Conservation (phyloP, 2,888 invertebrate species). For the Drosophila affinis region DNA sequence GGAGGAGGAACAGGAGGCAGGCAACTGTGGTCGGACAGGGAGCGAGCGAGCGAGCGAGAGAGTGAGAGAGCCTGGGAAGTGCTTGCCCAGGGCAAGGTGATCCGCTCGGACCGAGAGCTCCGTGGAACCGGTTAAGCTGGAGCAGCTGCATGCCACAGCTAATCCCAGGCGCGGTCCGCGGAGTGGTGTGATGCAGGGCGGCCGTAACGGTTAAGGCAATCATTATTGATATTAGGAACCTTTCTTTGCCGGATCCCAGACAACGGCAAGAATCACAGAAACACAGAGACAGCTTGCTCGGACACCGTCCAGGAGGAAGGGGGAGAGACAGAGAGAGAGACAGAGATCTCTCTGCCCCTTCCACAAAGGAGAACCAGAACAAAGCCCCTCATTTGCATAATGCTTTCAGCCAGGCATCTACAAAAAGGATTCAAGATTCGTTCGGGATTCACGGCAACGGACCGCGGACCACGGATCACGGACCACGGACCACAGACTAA, state of each 20-base stretch:
- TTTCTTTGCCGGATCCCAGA: constrained; percentile 16
- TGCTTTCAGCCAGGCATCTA: constrained; percentile 69
- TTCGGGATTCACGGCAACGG: constrained; percentile 63
- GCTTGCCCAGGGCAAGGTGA: constrained; percentile 57
- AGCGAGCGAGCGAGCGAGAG: too few relatives aligned
- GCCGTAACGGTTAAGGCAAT: constrained; percentile 46
- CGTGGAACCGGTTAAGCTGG: constrained; percentile 50
- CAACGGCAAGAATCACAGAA: constrained; percentile 17
- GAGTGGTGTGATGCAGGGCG: constrained; percentile 7
- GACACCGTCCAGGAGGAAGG: constrained; percentile 67
- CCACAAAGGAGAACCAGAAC: constrained; percentile 31
- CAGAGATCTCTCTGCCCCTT: constrained; percentile 20
- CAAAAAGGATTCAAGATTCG: constrained; percentile 54
- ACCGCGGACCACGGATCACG: constrained; percentile 1
- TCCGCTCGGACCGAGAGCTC: constrained; percentile 11
- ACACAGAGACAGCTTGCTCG: constrained; percentile 57
- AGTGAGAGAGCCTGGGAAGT: constrained; percentile 58
- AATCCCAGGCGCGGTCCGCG: constrained; percentile 50
- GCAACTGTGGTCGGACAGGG: constrained; percentile 36
- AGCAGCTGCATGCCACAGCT: constrained; percentile 34
- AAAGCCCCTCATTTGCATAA: constrained; percentile 73
- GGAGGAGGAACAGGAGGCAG: constrained; percentile 31
- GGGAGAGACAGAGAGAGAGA: constrained; percentile 27
- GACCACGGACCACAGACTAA: not conserved
- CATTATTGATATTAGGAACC: constrained; percentile 64